A percentile compares a stretch with the other conserved stretches of the same genome.
These are phyloP conservation scores for Lottia scabra DNA, from an alignment of 2,888 invertebrate species.

Conservation along the genomic window DNA sequence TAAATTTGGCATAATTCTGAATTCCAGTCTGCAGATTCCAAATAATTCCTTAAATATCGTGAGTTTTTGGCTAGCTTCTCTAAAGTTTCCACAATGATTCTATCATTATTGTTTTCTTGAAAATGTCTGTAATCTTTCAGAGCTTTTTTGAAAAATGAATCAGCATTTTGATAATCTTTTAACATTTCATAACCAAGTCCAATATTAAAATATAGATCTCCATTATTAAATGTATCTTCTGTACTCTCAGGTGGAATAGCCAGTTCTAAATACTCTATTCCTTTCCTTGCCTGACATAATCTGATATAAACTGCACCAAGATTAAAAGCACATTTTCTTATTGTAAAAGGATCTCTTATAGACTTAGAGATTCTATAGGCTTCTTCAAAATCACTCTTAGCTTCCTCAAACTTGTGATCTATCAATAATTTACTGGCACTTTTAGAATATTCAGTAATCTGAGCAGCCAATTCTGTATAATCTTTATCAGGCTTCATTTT, in stretches of 20 bases:
- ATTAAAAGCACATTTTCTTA: constrained; percentile 60
- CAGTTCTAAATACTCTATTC: constrained; percentile 46
- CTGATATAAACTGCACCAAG: constrained; percentile 59
- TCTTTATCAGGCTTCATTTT: neutral
- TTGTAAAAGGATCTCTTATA: constrained; percentile 41
- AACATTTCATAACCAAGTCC: constrained; percentile 55
- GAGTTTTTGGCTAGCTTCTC: neutral
- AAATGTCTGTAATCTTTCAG: constrained; percentile 46
- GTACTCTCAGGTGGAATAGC: constrained; percentile 44
- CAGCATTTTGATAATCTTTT: constrained; percentile 38
- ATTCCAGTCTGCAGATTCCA: neutral
- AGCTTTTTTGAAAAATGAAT: constrained; percentile 47
- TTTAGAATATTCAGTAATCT: constrained; percentile 3
- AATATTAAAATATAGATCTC: constrained; percentile 61
- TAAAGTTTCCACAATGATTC: constrained; percentile 2
- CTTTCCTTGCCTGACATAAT: constrained; percentile 39
- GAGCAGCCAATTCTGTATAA: neutral
- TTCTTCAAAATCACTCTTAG: constrained; percentile 10
- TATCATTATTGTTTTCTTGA: constrained; percentile 7
- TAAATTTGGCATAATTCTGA: neutral
- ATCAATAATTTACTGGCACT: constrained; percentile 8
- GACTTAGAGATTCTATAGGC: constrained; percentile 42
- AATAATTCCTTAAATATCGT: neutral
- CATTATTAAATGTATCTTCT: constrained; percentile 47
- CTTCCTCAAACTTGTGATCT: neutral